These are phyloP conservation scores for Amazona vittata DNA, from an alignment of 2,113 vertebrate genomes.

Conservation along the genomic window DNA sequence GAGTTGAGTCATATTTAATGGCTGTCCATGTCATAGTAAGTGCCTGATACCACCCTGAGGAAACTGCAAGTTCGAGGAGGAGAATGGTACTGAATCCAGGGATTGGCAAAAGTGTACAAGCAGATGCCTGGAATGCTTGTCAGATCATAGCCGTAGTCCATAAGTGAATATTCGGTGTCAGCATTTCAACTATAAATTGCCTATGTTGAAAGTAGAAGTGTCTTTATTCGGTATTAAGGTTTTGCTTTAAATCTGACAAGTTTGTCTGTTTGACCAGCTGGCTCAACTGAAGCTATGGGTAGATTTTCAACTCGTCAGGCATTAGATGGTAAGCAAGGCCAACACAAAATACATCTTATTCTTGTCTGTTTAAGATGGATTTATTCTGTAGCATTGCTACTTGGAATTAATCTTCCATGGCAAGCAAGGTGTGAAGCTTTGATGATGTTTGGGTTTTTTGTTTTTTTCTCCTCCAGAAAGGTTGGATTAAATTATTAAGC, in stretches of 20 bases:
- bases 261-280: neutral
- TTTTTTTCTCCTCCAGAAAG: neutral
- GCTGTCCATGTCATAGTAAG: neutral
- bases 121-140: neutral
- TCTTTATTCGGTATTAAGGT: neutral
- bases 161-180: neutral
- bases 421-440: neutral
- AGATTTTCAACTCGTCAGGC: neutral
- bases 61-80: neutral
- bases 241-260: neutral
- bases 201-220: accelerated
- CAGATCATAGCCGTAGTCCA: neutral
- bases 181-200: neutral
- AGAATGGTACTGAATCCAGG: neutral
- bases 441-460: neutral
- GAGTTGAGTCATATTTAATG: neutral
- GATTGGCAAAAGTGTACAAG: neutral
- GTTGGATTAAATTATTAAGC: slow-evolving; percentile 24
- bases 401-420: neutral
- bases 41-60: neutral
- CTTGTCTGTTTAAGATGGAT: neutral
- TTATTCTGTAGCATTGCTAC: neutral
- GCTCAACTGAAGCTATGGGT: neutral
- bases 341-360: neutral
- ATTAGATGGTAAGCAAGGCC: neutral